Evolutionary conservation across 2,888 invertebrate genomes (phyloP), one percentile per base, ranked within the genome.

Genomic region (Lithophane leautieri): DNA sequence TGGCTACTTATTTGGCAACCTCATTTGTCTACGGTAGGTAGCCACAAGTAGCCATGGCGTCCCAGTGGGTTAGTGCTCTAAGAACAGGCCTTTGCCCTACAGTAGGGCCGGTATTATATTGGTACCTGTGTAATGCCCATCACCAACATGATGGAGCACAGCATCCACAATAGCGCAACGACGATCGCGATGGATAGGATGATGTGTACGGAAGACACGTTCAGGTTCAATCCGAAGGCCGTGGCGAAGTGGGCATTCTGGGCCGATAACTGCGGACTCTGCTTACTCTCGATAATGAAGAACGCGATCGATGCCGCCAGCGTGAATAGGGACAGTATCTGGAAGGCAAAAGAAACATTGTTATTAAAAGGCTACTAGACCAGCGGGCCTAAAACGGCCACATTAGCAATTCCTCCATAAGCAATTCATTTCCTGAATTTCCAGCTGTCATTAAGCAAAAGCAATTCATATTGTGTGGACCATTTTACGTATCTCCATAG

Each of bases 111-210:
- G 34, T 34, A 34, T 34, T 34, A 34, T 34, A 28, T 16, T n/a
- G 34, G 11, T n/a, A 91, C 91, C 88, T 86, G 84, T 8, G 28
- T 61, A 8, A 90, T n/a, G 0, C 91, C 91, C 28, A 86, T 0
- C 12, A 90, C 58, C 2, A 91, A 82, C 40, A 88, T 1, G 2
- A 81, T 7, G 0, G 91, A 90, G 22, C 86, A 83, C 1, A 87
- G 14, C 86, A 89, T 86, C 88, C 86, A 89, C 0, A 90, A 9
- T 0, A 72, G 2, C 8, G 86, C 12, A 0, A 86, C 7, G 11
- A 87, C 52, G 0, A 88, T 60, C 0, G 79, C 61, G 4, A 85
- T 73, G 6, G 79, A 70, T 1, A 89, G 56, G 1, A 86, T 70
- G 2, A 85, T 70, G 22, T 83, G 78, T 0, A 90, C 67, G 0